phyloP scores from a whole-genome alignment of 2,113 vertebrate species.

The Aptenodytes patagonicus region DNA sequence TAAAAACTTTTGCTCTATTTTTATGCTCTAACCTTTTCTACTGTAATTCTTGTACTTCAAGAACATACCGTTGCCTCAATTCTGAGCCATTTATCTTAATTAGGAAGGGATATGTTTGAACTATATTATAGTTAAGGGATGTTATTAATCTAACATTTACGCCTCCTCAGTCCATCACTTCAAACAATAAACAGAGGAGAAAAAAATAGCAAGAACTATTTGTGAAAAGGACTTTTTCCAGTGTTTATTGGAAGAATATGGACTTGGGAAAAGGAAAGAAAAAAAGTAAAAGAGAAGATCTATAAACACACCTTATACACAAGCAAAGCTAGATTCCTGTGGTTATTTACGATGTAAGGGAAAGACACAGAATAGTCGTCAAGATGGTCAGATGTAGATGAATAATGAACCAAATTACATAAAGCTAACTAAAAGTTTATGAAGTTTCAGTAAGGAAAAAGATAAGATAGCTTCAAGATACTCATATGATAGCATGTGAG shows the following conservation, averaged over 20 bases:
- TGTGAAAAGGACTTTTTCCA: not conserved
- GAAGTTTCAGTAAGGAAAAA: not conserved
- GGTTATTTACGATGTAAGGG: fast-evolving
- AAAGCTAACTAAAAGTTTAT: not conserved
- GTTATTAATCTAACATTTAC: not conserved
- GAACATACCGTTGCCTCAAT: not conserved
- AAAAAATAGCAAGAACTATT: not conserved
- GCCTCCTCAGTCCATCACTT: not conserved
- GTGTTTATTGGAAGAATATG: not conserved
- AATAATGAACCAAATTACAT: not conserved
- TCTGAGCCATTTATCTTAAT: not conserved
- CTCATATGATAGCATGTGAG: not conserved
- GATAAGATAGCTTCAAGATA: not conserved
- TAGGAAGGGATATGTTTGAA: not conserved
- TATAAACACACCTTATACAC: not conserved
- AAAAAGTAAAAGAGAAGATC: not conserved
- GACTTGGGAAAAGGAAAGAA: not conserved
- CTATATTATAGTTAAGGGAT: not conserved
- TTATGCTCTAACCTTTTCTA: not conserved
- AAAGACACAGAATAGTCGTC: not conserved
- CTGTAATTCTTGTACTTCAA: not conserved
- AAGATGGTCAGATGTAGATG: not conserved
- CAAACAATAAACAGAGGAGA: not conserved
- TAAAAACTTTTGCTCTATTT: not conserved
- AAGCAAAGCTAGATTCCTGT: not conserved